Percentiles rank a stretch among this genome's conserved stretches.
Evolutionary conservation across 2,797 vertebrate genomes (phyloP).

Genomic region (Coregonus suidteri): DNA sequence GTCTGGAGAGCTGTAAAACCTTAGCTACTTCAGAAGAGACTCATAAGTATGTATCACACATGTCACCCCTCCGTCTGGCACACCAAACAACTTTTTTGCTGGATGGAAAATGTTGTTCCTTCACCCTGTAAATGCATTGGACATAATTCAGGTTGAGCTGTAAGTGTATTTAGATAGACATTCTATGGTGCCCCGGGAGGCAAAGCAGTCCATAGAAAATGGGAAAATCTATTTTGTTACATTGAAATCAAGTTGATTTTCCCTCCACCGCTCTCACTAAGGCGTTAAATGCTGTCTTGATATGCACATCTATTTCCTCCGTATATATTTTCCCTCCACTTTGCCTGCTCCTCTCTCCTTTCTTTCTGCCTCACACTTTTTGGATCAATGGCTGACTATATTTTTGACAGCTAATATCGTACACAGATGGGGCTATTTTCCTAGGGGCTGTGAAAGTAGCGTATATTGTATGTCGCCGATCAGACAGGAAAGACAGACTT

Average conservation of each 20-base stretch:
- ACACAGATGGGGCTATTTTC: slow-evolving; percentile 35
- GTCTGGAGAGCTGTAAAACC: too few relatives aligned
- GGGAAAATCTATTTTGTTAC: slow-evolving; percentile 82
- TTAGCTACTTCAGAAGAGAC: too few relatives aligned
- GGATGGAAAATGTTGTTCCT: slow-evolving; percentile 9
- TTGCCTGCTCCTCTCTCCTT: slow-evolving; percentile 19
- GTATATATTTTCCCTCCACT: slow-evolving; percentile 45
- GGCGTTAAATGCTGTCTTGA: slow-evolving; percentile 61
- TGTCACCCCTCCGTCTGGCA: slow-evolving; percentile 30
- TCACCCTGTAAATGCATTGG: slow-evolving; percentile 29
- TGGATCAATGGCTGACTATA: slow-evolving; percentile 55
- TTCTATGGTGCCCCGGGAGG: slow-evolving; percentile 44
- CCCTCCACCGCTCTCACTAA: slow-evolving; percentile 44
- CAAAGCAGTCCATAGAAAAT: slow-evolving; percentile 73
- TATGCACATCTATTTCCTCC: slow-evolving; percentile 64
- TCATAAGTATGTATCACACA: slow-evolving; percentile 30
- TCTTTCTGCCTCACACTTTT: slow-evolving; percentile 14
- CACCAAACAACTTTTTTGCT: slow-evolving; percentile 14
- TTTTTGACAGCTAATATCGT: slow-evolving; percentile 56
- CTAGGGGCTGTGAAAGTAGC: slow-evolving; percentile 20
- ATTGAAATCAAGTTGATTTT: slow-evolving; percentile 69
- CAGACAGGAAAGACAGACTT: slow-evolving; percentile 5
- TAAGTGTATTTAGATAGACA: slow-evolving; percentile 54
- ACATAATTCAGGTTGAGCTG: slow-evolving; percentile 36
- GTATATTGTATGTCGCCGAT: slow-evolving; percentile 11